A percentile compares a stretch with the other conserved stretches of the same genome.
Conservation (phyloP, 2,888 invertebrate genomes). For the Nesidiocoris tenuis region DNA sequence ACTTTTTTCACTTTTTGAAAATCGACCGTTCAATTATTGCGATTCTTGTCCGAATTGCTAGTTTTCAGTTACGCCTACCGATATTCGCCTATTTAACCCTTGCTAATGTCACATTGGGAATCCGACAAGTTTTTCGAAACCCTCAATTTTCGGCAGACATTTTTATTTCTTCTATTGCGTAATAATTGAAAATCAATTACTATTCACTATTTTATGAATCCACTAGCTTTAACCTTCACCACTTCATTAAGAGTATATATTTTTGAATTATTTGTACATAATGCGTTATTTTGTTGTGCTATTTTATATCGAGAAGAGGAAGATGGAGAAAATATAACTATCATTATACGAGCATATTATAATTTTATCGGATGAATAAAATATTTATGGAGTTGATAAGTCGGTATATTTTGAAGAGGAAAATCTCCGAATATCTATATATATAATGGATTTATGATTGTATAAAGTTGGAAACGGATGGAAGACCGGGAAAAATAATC, state of each 20-base stretch:
- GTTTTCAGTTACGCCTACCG: too few relatives aligned
- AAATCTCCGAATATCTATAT: conserved; percentile 36
- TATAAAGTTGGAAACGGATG: conserved; percentile 8
- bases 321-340: not conserved
- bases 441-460: conserved; percentile 24
- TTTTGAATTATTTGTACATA: conserved; percentile 42
- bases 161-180: conserved; percentile 26
- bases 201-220: conserved; percentile 40
- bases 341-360: conserved; percentile 28
- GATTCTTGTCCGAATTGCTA: not conserved
- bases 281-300: conserved; percentile 39
- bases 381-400: conserved; percentile 37
- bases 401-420: conserved; percentile 33
- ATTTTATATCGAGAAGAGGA: too few relatives aligned
- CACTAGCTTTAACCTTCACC: conserved; percentile 41
- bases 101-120: too few relatives aligned
- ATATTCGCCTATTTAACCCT: too few relatives aligned
- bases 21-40: conserved; percentile 4
- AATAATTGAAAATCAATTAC: conserved; percentile 37
- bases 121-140: too few relatives aligned
- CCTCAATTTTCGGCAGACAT: too few relatives aligned
- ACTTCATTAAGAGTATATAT: conserved; percentile 37
- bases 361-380: conserved; percentile 38
- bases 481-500: conserved; percentile 20
- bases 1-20: not conserved